Conservation (phyloP, 2,113 vertebrate genomes). For the Crotalus horridus region DNA sequence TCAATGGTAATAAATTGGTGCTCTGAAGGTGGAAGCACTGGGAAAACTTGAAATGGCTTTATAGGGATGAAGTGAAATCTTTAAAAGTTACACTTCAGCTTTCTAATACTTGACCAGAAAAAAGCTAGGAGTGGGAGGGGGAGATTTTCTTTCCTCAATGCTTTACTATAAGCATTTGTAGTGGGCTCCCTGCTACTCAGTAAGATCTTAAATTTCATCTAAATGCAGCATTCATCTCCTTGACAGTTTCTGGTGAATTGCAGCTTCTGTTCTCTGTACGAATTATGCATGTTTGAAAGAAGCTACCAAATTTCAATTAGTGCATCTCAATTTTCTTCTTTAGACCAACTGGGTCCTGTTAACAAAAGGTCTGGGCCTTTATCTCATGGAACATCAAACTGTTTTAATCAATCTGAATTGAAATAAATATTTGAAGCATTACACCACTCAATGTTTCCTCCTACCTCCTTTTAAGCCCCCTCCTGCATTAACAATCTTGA, state of each 20-base stretch:
- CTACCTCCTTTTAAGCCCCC: conserved; percentile 4
- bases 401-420: conserved; percentile 68
- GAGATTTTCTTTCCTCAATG: conserved; percentile 54
- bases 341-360: conserved; percentile 67
- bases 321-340: conserved; percentile 68
- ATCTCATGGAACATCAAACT: conserved; percentile 64
- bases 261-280: conserved; percentile 72
- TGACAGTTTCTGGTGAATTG: conserved; percentile 71
- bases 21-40: conserved; percentile 26
- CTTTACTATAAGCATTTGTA: conserved; percentile 55
- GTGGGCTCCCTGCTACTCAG: conserved; percentile 53
- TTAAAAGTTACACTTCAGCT: conserved; percentile 20
- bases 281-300: conserved; percentile 71
- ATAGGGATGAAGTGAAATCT: conserved; percentile 29
- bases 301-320: conserved; percentile 69
- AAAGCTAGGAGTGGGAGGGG: conserved; percentile 7
- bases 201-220: conserved; percentile 71
- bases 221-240: conserved; percentile 68
- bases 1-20: conserved; percentile 18
- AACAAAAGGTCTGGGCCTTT: conserved; percentile 61
- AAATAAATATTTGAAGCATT: conserved; percentile 70
- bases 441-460: conserved; percentile 56
- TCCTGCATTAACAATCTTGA: conserved; percentile 42
- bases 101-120: conserved; percentile 36
- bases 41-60: conserved; percentile 46